Evolutionary conservation across 2,797 vertebrate genomes (phyloP), one percentile per base, ranked within the genome.

Genomic region (Eremophila alpestris): DNA sequence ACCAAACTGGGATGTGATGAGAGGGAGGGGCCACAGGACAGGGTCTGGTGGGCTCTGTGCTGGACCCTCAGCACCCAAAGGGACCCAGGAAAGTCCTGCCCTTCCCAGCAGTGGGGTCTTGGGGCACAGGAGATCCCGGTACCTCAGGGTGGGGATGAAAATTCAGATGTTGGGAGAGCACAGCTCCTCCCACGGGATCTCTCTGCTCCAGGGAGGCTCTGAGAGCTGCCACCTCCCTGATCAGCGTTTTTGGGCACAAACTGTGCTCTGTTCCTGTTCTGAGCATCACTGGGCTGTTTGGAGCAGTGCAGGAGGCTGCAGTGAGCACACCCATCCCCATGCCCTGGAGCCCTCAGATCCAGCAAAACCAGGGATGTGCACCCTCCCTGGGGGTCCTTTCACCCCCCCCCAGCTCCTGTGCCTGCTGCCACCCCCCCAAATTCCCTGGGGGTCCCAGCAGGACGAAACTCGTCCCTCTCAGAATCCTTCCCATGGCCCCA

Each of bases 121-220:
- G 27, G 45, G 46, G 2, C 36, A 32, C 36, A 32, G 55, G 55
- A 60, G 38, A 13, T 34, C 15, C 34, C 4, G 0, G 38, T 52
- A 27, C 29, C 63, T 67, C 5, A 3, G 46, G n/a, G 7, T 23
- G 38, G 40, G 27, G 62, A 48, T 18, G 36, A 18, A 34, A 41
- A 49, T 7, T 12, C 36, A 27, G 40, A 12, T 17, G 6, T 2
- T 18, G 29, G 48, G 49, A 29, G 30, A 9, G 19, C 41, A 40
- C n/a, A 55, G 68, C 80, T 48, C 34, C 41, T 48, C 34, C 48
- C 2, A 1, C 8, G 20, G 45, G 55, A 16, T 30, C 8, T 60
- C 11, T 4, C 17, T 1, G 1, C 29, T 15, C 23, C 58, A 40
- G 48, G 48, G 56, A 32, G 7, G 9, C 12, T 2, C 16, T 11